These are phyloP conservation scores for Paratrypauchen microcephalus DNA, from an alignment of 2,797 vertebrate genomes.

Conservation along the genomic window DNA sequence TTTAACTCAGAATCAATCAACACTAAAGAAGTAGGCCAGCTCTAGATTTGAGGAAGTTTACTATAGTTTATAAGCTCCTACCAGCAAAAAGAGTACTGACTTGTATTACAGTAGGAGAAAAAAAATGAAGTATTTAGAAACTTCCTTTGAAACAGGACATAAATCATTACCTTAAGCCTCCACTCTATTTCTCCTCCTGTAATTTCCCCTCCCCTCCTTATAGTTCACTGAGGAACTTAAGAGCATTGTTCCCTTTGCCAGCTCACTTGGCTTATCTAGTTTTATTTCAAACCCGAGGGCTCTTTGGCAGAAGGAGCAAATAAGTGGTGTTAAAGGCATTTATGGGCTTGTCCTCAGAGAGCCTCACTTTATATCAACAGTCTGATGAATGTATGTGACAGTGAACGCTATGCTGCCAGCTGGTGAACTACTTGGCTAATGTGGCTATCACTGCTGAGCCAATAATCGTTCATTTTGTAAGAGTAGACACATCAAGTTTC, in stretches of 20 bases:
- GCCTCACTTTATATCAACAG: conserved; percentile 65
- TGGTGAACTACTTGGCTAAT: conserved; percentile 62
- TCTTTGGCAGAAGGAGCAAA: conserved; percentile 67
- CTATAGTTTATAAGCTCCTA: conserved; percentile 37
- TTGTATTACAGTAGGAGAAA: conserved; percentile 33
- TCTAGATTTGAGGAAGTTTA: conserved; percentile 24
- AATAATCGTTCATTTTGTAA: conserved; percentile 47
- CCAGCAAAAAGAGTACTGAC: conserved; percentile 45
- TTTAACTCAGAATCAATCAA: not conserved
- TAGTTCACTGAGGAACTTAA: conserved; percentile 65
- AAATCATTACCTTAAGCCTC: conserved; percentile 60
- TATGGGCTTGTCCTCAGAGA: conserved; percentile 77
- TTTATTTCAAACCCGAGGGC: conserved; percentile 65
- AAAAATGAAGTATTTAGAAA: conserved; percentile 51
- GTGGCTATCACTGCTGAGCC: conserved; percentile 32
- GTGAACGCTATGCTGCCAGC: conserved; percentile 56
- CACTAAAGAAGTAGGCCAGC: not conserved
- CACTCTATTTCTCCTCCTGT: conserved; percentile 44
- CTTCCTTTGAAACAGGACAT: conserved; percentile 52
- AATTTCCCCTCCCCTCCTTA: conserved; percentile 37
- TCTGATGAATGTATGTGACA: conserved; percentile 65
- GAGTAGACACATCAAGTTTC: conserved; percentile 43
- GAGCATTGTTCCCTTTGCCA: conserved; percentile 71
- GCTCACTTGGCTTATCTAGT: conserved; percentile 65
- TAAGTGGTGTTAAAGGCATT: conserved; percentile 70